Conservation (phyloP, 1,140 invertebrate genomes). For the Cydia pomonella region DNA sequence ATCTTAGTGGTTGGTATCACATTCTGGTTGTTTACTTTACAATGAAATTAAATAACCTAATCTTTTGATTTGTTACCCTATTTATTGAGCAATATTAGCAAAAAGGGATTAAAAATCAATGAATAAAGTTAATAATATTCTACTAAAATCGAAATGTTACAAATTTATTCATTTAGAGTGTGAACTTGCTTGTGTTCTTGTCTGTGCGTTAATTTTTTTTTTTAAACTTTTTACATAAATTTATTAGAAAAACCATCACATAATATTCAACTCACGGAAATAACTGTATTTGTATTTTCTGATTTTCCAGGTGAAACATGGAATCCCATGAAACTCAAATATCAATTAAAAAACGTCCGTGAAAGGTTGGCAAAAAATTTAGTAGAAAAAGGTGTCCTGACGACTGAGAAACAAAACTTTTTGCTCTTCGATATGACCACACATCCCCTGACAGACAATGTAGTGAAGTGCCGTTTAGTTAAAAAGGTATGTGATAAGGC, state of each 20-base stretch:
- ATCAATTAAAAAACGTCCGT: conserved; percentile 99
- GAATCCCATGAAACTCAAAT: conserved; percentile 99
- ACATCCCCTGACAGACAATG: conserved; percentile 98
- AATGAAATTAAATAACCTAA: neutral
- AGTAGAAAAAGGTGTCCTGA: conserved; percentile 99
- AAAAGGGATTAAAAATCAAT: too few species aligned
- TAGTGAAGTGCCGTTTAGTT: conserved; percentile 97
- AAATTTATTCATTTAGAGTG: too few species aligned
- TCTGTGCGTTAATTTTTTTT: too few species aligned
- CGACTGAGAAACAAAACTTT: conserved; percentile 99
- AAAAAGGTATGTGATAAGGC: conserved; percentile 88
- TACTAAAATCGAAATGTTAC: too few species aligned
- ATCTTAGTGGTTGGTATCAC: conserved; percentile 93
- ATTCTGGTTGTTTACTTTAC: conserved; percentile 35
- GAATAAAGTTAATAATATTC: too few species aligned
- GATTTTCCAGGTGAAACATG: conserved; percentile 95
- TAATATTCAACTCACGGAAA: too few species aligned
- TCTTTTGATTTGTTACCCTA: too few species aligned
- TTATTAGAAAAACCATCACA: too few species aligned
- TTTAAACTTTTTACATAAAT: too few species aligned
- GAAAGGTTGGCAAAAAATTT: conserved; percentile 99
- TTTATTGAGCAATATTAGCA: too few species aligned
- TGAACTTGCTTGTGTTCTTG: too few species aligned
- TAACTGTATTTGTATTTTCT: too few species aligned
- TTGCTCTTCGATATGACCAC: conserved; percentile 99